Base-by-base conservation (phyloP, 2,113 vertebrate genomes). In the Phalacrocorax pelagicus region DNA sequence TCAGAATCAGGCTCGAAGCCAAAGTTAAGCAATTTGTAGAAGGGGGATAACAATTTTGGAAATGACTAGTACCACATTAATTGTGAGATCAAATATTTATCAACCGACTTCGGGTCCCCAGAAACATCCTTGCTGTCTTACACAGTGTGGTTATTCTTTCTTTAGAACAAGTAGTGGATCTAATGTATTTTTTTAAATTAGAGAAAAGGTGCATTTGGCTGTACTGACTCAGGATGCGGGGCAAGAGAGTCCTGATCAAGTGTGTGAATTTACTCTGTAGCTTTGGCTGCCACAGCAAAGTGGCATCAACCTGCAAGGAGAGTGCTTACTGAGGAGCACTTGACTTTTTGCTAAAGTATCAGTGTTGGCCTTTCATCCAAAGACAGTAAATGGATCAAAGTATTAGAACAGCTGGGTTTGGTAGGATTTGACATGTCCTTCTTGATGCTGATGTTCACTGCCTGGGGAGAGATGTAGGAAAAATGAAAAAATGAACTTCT, bases 401-500 rank as follows among this genome's bases (percentile, higher is more conserved):
- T 75, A 54, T 32, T 91, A 70, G 47, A 67, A 71, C 20, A 82
- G 23, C n/a, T 65, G 27, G 29, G 16, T 87, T 91, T 69, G 86
- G 36, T 80, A 77, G 71, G 58, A 93, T 82, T 86, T 93, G 78
- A 80, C 51, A 47, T 88, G 92, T 93, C 11, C 75, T 81, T 92
- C 91, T 69, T 77, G n/a, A 49, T 77, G 66, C 26, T 87, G 66
- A 47, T 0, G 2, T 82, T 85, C 1, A 0, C 61, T 94, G 81
- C 74, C 87, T 82, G 46, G 5, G 22, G 62, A 96, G 30, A 91
- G 42, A 91, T 49, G n/a, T 22, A 70, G 55, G 81, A 57, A 86
- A n/a, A 94, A 86, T 26, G 47, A 91, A 92, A 75, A 90, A 90
- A 80, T 29, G 21, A 88, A 80, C 36, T 90, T 82, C 22, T 82